Conservation (phyloP, 37 sponge, comb jelly and placozoan species). For the Corticium candelabrum region DNA sequence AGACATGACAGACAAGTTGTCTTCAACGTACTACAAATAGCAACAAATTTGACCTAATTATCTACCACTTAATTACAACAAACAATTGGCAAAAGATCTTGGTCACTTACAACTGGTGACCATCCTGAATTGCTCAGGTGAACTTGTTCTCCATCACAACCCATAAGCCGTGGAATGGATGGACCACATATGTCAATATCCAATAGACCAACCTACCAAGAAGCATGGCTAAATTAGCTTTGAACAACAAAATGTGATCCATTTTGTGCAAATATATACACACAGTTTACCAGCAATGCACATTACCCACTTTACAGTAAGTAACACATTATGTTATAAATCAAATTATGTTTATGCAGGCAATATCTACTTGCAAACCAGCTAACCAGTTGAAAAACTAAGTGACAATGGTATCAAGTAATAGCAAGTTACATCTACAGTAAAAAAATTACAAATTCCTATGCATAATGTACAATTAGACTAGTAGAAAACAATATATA, state of each 20-base stretch:
- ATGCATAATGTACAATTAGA: too few relatives aligned
- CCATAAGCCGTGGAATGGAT: slow-evolving; percentile 83
- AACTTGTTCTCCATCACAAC: slow-evolving; percentile 76
- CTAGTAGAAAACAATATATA: too few relatives aligned
- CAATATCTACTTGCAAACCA: too few relatives aligned
- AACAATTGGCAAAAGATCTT: background rate
- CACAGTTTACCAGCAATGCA: too few relatives aligned
- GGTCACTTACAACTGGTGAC: slow-evolving; percentile 80
- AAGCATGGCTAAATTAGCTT: background rate
- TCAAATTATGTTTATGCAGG: too few relatives aligned
- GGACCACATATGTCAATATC: slow-evolving; percentile 99
- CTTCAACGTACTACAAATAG: slow-evolving; percentile 65
- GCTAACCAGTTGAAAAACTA: too few relatives aligned
- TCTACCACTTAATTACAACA: background rate
- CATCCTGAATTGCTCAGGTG: slow-evolving; percentile 93
- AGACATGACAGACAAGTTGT: slow-evolving; percentile 95
- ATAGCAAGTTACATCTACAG: too few relatives aligned
- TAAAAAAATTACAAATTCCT: too few relatives aligned
- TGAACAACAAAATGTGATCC: background rate
- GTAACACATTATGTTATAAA: too few relatives aligned
- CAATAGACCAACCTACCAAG: slow-evolving; percentile 70
- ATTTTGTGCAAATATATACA: too few relatives aligned
- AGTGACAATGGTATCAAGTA: too few relatives aligned
- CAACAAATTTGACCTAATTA: background rate
- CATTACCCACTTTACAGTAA: too few relatives aligned